These are phyloP conservation scores for Perizoma flavofasciatum DNA, from an alignment of 2,888 invertebrate genomes.

Conservation along the genomic window DNA sequence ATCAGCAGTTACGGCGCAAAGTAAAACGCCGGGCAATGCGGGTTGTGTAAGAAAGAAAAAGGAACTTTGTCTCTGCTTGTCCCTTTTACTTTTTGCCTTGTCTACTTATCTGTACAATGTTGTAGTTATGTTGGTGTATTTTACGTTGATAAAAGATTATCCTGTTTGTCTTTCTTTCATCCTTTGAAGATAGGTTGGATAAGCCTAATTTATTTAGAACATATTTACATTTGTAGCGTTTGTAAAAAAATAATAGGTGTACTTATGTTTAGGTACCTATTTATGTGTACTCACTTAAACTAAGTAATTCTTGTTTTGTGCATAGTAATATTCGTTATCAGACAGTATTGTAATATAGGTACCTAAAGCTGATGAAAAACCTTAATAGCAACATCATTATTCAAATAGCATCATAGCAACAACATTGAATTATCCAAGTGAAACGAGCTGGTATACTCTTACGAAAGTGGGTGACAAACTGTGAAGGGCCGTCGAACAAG, in stretches of 20 bases:
- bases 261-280: too few relatives aligned
- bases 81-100: constrained; percentile 28
- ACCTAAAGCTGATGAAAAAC: background rate
- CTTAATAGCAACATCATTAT: constrained; percentile 17
- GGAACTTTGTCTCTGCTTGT: constrained; percentile 30
- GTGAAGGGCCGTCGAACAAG: constrained; percentile 60
- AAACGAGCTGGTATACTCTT: constrained; percentile 57
- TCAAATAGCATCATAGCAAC: constrained; percentile 58
- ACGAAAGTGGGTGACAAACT: constrained; percentile 67
- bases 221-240: background rate
- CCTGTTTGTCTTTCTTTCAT: constrained; percentile 20
- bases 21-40: constrained; percentile 36
- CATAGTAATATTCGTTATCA: too few relatives aligned
- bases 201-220: constrained; percentile 9
- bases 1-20: constrained; percentile 26
- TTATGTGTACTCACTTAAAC: too few relatives aligned
- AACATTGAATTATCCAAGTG: constrained; percentile 41
- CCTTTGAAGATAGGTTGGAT: constrained; percentile 15
- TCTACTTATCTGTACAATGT: constrained; percentile 28
- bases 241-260: too few relatives aligned
- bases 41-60: constrained; percentile 32
- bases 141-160: constrained; percentile 25
- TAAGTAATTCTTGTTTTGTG: too few relatives aligned
- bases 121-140: background rate
- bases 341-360: too few relatives aligned